These are phyloP conservation scores for Nesogale talazaci DNA, from an alignment of 2,113 vertebrate species.

Conservation along the genomic window DNA sequence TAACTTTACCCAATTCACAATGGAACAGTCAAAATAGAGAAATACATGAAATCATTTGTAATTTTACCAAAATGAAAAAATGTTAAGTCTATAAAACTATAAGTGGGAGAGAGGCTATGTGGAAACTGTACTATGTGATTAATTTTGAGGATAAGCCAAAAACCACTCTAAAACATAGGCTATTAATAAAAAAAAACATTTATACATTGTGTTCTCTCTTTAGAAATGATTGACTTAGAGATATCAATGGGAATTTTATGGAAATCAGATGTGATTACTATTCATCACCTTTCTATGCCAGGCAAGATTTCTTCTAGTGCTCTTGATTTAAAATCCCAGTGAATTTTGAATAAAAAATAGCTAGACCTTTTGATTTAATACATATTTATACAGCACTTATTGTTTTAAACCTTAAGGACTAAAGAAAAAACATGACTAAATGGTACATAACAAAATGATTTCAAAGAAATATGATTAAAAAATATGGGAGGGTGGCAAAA, in stretches of 20 bases:
- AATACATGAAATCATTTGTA: too few relatives aligned
- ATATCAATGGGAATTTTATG: slow-evolving; percentile 36
- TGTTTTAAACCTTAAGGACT: slow-evolving; percentile 38
- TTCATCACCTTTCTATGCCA: slow-evolving; percentile 37
- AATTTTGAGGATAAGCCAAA: not conserved
- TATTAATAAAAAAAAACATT: not conserved
- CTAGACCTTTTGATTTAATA: slow-evolving; percentile 55
- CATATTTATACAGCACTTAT: slow-evolving; percentile 38
- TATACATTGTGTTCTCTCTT: not conserved
- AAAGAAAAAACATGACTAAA: slow-evolving; percentile 43
- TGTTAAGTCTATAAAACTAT: not conserved
- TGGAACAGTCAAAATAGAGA: too few relatives aligned
- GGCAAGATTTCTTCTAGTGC: slow-evolving; percentile 49
- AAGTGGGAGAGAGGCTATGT: too few relatives aligned
- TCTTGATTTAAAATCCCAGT: slow-evolving; percentile 43
- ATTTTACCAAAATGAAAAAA: too few relatives aligned
- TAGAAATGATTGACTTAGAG: slow-evolving; percentile 35
- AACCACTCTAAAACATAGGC: not conserved
- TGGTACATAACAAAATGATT: slow-evolving; percentile 27
- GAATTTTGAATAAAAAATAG: slow-evolving; percentile 32
- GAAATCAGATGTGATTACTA: slow-evolving; percentile 51
- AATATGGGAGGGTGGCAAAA: not conserved
- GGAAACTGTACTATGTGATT: not conserved
- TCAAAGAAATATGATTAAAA: not conserved
- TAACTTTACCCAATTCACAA: too few relatives aligned